Evolutionary conservation across 53 echinoderm and acorn worm genomes (phyloP).

Genomic region (Holothuria leucospilota): DNA sequence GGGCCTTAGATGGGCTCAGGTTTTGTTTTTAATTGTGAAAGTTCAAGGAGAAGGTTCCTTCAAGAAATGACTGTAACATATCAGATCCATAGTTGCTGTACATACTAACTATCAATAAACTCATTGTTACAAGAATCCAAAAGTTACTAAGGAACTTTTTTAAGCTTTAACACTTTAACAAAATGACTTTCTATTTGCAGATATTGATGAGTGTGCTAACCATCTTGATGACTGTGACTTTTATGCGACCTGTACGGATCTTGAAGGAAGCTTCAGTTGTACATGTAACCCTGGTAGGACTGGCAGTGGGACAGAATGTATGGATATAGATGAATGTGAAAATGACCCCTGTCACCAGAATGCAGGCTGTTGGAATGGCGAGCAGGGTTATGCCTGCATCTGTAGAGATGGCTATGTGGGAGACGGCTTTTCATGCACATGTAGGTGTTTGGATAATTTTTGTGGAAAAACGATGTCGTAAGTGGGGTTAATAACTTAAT

Average conservation of each 20-base stretch:
- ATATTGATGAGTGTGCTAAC: neutral
- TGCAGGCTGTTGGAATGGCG: neutral
- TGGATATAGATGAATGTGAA: neutral
- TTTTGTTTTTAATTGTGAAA: too few species aligned
- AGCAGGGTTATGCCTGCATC: neutral
- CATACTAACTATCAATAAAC: too few species aligned
- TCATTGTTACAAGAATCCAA: too few species aligned
- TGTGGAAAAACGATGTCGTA: too few species aligned
- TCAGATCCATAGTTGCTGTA: too few species aligned
- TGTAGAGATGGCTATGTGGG: constrained; percentile 31
- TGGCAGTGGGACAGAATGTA: neutral
- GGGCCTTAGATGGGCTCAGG: too few species aligned
- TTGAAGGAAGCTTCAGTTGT: constrained; percentile 43
- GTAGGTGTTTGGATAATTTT: neutral
- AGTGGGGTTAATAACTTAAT: too few species aligned
- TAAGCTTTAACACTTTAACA: too few species aligned
- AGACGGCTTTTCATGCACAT: constrained; percentile 36
- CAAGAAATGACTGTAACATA: too few species aligned
- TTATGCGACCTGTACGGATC: constrained; percentile 40
- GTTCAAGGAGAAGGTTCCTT: too few species aligned
- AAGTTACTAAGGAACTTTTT: too few species aligned
- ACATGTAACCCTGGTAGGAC: constrained; percentile 47
- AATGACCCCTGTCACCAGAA: constrained; percentile 3
- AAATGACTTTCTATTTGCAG: neutral
- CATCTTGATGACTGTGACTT: neutral